Evolutionary conservation across 2,888 invertebrate genomes (phyloP), one percentile per base, ranked within the genome.

Genomic region (Calameuta pallipes): DNA sequence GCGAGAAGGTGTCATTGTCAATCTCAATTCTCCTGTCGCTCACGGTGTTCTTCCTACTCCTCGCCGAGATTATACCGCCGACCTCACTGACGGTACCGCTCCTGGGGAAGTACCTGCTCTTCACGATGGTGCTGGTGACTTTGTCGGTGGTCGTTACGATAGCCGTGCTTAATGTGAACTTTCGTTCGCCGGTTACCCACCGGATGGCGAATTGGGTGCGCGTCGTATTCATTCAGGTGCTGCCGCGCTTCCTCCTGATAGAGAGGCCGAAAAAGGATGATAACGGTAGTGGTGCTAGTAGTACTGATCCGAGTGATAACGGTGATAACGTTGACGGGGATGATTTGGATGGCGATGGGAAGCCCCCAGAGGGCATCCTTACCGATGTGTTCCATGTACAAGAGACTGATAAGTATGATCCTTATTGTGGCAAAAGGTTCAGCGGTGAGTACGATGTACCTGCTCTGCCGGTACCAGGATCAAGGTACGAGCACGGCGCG

Each of bases 1-100:
- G 99, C 84, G 99, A 99, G 93, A 99, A 99, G 92, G 98, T 99
- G 87, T 98, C 98, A 82, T 95, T 99, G 83, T 98, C 98, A 92
- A 98, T 98, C 89, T 98, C 97, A 84, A 98, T 98, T 91, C 94
- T 98, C 82, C 95, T 98, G 78, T 98, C 98, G 85, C 93, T 98
- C 90, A 98, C 98, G 89, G 98, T 98, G 93, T 98, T 98, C 94
- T 98, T 98, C 93, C 94, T 98, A 89, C 94, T 98, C 87, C 93
- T 98, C 91, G 97, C 97, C 89, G 98, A 98, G 93, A 98, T 98
- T 91, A 98, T 98, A 91, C 98, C 98, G 86, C 97, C 98, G 77
- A 98, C 98, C 84, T 98, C 98, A 85, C 93, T 98, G 86, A 97
- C 98, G 84, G 97, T 98, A 87, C 98, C 98, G 83, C 93, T 98